Base-by-base conservation (phyloP, 2,113 vertebrate genomes). In the Eptesicus fuscus region DNA sequence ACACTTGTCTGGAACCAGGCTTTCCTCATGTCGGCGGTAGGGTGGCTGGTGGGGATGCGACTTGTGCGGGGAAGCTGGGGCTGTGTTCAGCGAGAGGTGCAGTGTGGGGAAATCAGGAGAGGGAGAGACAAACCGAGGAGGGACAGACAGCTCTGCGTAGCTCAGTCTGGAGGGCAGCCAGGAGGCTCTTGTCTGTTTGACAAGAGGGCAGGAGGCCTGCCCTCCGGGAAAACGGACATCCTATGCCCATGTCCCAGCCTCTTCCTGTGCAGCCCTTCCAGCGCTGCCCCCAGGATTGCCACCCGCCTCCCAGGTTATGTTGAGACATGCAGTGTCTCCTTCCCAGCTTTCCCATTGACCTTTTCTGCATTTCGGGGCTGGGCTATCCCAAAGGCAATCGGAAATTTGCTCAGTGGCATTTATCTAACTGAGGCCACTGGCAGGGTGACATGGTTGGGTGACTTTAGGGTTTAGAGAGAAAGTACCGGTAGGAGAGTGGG, bases 321-420 rank as follows among this genome's bases (percentile, higher is more conserved):
- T 32, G 14, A 53, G 51, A 88, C 28, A 32, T 30, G 14, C 4
- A 3, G 4, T 4, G 0, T 65, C 35, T 63, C 10, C 79, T 28
- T 63, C 53, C 30, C 71, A 74, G 28, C 40, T 35, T 9, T 44
- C 28, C 18, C 4, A 16, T 16, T 95, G 92, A 93, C 76, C 61
- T 95, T 94, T 96, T 59, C 87, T 28, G 42, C 63, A n/a, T 92
- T 91, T 37, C 40, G 63, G 76, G 71, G 13, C 47, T 86, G 40
- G 37, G 56, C 69, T 83, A 3, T 77, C 76, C 88, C 65, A 77
- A 76, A 93, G 69, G 44, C 69, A 42, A 37, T 85, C 0, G 1
- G 59, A 77, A 95, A 83, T 85, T 77, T 92, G 67, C 22, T 95
- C 93, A 83, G 42, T 88, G 85, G 37, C 37, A 91, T 96, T 97